Base-by-base conservation (phyloP, 2,113 vertebrate species). In the Porphyrio hochstetteri region DNA sequence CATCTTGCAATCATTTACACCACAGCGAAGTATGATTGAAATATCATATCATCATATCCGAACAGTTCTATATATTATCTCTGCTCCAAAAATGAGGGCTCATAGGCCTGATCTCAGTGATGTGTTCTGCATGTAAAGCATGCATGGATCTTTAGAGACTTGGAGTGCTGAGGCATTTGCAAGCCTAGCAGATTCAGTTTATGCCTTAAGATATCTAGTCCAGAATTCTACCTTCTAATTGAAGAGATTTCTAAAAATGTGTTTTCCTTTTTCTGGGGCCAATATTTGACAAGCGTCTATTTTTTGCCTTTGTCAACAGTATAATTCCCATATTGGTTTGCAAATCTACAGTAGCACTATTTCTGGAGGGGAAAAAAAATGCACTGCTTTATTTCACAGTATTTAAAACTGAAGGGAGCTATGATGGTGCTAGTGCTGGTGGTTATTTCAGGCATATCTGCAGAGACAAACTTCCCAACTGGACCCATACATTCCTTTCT, bases 191-290 rank as follows among this genome's bases (percentile, higher is more conserved):
- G 33, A 93, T 81, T 70, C 50, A 74, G 14, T 53, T 25, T 76
- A 27, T 80, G 17, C 23, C 23, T 93, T 44, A 88, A 27, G 8
- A 11, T 31, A 74, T 35, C 42, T 56, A 94, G 74, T 59, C 11
- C 36, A 88, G 90, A 91, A 93, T 85, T 92, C 23, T 88, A 60
- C 40, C 52, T 80, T 93, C 46, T 67, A 90, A 71, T 21, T 93
- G 55, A 72, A 81, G n/a, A 76, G 24, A 31, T 74, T 96, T 86
- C 82, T 81, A 70, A 92, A 96, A 90, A 82, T 29, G 11, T 35
- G 9, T 46, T 50, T 50, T 69, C 19, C 20, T 56, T 82, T 87
- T 81, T 69, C 71, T 85, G 56, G 7, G 92, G 20, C 23, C 46
- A 67, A 11, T 83, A 86, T 95, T 90, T 86, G 36, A 38, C 13